Base-by-base conservation (phyloP, 2,888 invertebrate genomes). In the Lycocerus yunnanus region DNA sequence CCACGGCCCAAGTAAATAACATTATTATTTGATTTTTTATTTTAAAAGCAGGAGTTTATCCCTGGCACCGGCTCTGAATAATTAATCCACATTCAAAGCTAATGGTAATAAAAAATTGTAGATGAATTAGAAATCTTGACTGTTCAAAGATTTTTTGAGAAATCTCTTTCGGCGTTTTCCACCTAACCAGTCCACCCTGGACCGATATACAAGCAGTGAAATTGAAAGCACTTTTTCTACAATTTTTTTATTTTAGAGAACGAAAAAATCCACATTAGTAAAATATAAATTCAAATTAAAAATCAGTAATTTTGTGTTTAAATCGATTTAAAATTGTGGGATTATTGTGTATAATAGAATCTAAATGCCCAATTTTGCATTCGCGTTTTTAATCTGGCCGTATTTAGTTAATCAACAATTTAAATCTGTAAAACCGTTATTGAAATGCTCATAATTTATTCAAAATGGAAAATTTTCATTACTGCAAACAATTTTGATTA, bases 301-400 rank as follows among this genome's bases (percentile, higher is more conserved):
- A 84, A 84, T 84, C 84, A 82, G 81, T 71, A 80, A 80, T 80
- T 81, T 79, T 79, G 75, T 80, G 80, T 79, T 80, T 77, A 78
- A 85, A 85, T 85, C 85, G 85, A 85, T 85, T 85, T 84, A 82
- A 84, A 85, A 85, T 84, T 80, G 83, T 78, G 80, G 84, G 85
- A 85, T 84, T 84, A 85, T 82, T 73, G 66, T 58, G 81, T 79
- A 82, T 83, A 84, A 84, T 83, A 82, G 83, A 82, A 84, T 80
- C 82, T 80, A 80, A 81, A 82, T 80, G 80, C 80, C 80, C 79
- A 81, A 84, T 82, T 83, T 83, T 82, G 78, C 82, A 78, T 79
- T 77, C 73, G 74, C 77, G 76, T 80, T 79, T 80, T 79, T 73
- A 78, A 79, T 78, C 79, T 73, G 67, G 61, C 66, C 69, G 71